Base-by-base conservation (phyloP, 2,888 invertebrate species). In the Pheosia tremula region DNA sequence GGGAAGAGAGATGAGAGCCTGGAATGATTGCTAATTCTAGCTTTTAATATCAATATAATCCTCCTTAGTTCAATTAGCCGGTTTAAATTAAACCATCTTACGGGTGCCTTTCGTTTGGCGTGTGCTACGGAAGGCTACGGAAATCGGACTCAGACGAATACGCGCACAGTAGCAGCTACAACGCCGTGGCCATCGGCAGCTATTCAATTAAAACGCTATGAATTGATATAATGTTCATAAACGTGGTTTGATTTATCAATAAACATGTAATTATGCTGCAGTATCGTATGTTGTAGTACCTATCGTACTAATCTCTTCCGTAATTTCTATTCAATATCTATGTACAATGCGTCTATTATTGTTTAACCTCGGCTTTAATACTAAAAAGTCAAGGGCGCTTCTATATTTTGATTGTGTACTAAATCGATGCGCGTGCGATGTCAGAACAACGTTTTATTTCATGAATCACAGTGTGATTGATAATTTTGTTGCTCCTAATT, bases 371-470 rank as follows among this genome's bases (percentile, higher is more conserved):
- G 85, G 70, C 72, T 75, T 72, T 71, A 59, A 61, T 58, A 59
- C 58, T 60, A 47, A 88, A 86, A 89, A 88, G 88, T 89, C 91
- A 91, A 90, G 91, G 90, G 77, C 74, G 71, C 39, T 72, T 67
- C 72, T 79, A 67, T 68, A 72, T 72, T 83, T 75, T 67, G 36
- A 87, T 89, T 89, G 87, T 90, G 87, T 82, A 84, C 80, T 69
- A 79, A 83, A 79, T 24, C 69, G 69, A 66, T 74, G 74, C 71
- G 72, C 68, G 59, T 67, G 75, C 71, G 73, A 73, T 69, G 66
- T 71, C 60, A 61, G 61, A 63, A 68, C 66, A 69, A 67, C 58
- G 65, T 68, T 61, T 60, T 59, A 60, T 60, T 49, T 64, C 58
- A 47, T 59, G 58, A 50, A 65, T 62, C 47, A 57, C 6, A 47